phyloP scores from a whole-genome alignment of 2,888 invertebrate genomes.

The Gordius sp. region DNA sequence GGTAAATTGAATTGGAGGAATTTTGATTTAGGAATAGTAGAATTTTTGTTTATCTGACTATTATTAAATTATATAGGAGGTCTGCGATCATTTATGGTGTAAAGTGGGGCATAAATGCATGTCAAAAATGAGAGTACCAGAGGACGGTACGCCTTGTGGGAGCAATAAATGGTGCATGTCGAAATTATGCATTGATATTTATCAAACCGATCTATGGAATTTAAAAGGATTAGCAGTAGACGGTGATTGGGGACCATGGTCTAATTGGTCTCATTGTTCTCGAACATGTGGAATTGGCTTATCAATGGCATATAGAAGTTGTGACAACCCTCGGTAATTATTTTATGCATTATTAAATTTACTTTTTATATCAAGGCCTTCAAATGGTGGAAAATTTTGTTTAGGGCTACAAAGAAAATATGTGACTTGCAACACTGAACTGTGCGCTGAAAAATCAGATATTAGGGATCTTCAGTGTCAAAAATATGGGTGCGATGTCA shows the following conservation, averaged over 20 bases:
- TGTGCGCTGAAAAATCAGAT: not conserved
- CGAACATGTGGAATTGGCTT: constrained; percentile 60
- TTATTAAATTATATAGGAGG: constrained; percentile 5
- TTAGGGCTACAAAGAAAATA: not conserved
- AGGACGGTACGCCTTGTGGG: not conserved
- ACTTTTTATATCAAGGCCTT: not conserved
- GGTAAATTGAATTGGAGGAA: no score
- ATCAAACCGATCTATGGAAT: not conserved
- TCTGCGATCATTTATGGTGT: constrained; percentile 8
- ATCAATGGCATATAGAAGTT: constrained; percentile 43
- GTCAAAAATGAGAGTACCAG: not conserved
- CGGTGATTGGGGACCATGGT: constrained; percentile 32
- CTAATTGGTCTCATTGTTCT: constrained; percentile 41
- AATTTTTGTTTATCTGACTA: no score
- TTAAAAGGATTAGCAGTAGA: constrained; percentile 23
- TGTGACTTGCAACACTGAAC: not conserved
- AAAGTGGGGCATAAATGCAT: not conserved
- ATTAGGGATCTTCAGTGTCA: not conserved
- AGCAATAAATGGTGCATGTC: not conserved
- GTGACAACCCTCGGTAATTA: constrained; percentile 41
- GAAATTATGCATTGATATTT: not conserved
- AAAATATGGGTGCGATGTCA: not conserved
- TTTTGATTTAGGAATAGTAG: no score
- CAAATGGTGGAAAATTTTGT: constrained; percentile 8
- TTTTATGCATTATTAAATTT: constrained; percentile 2